A percentile compares a stretch with the other conserved stretches of the same genome.
phyloP scores from a whole-genome alignment of 1,140 invertebrate species.

The Trigoniulus corallinus region DNA sequence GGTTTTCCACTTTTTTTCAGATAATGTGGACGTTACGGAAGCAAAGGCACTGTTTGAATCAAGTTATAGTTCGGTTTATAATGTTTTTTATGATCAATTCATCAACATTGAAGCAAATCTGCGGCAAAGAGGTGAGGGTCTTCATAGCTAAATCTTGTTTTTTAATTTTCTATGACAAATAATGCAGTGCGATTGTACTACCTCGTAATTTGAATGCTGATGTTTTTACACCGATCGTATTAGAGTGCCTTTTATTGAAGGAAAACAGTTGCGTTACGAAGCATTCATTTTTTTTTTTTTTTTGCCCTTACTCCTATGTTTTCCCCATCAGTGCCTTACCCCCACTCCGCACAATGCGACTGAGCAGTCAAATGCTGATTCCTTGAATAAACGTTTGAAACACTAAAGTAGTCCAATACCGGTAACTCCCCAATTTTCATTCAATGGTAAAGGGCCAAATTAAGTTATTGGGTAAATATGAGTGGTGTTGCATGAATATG shows the following conservation, averaged over 20 bases:
- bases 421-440: too few relatives aligned
- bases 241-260: neutral
- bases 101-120: slow-evolving; percentile 75
- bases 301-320: too few relatives aligned
- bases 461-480: too few relatives aligned
- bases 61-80: slow-evolving; percentile 89
- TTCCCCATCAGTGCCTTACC: too few relatives aligned
- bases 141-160: neutral
- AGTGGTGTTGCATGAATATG: too few relatives aligned
- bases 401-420: too few relatives aligned
- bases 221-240: neutral
- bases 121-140: slow-evolving; percentile 61
- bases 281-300: slow-evolving; percentile 9
- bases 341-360: too few relatives aligned
- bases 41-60: slow-evolving; percentile 81
- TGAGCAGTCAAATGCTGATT: too few relatives aligned
- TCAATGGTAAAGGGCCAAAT: too few relatives aligned
- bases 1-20: too few relatives aligned
- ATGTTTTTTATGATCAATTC: slow-evolving; percentile 88
- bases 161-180: neutral
- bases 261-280: neutral
- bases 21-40: slow-evolving; percentile 76
- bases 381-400: too few relatives aligned
- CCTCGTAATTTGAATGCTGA: neutral
- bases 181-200: neutral